A percentile compares a stretch with the other conserved stretches of the same genome.
phyloP scores from a whole-genome alignment of 2,113 vertebrate genomes.

The Onychorhynchus coronatus region DNA sequence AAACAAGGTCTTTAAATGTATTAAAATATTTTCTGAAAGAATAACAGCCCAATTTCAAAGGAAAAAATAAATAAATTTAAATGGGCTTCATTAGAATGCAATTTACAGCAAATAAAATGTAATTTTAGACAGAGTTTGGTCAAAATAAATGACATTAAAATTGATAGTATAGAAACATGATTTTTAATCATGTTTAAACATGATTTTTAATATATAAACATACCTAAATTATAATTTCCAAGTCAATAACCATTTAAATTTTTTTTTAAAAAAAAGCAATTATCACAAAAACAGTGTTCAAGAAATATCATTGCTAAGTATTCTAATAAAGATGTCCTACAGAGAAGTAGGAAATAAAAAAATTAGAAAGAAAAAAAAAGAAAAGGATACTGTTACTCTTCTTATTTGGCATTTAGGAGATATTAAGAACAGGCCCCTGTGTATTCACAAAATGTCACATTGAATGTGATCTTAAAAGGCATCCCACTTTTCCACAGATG shows the following conservation, averaged over 20 bases:
- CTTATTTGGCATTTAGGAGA: not conserved
- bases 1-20: not conserved
- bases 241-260: not conserved
- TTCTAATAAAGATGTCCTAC: not conserved
- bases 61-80: not conserved
- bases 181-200: not conserved
- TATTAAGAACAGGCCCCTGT: not conserved
- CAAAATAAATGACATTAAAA: not conserved
- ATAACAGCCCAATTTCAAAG: not conserved
- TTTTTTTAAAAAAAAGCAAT: not conserved
- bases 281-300: not conserved
- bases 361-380: not conserved
- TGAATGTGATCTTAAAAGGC: not conserved
- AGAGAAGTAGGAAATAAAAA: not conserved
- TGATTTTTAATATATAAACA: not conserved
- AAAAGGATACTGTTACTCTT: not conserved
- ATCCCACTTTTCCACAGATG: not conserved
- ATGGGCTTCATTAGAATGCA: not conserved
- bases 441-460: not conserved
- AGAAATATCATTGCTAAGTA: not conserved
- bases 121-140: not conserved
- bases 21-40: constrained; percentile 5
- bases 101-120: not conserved
- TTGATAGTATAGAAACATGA: not conserved
- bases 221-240: not conserved